Conservation (phyloP, 2,888 invertebrate genomes). For the Arctia plantaginis region DNA sequence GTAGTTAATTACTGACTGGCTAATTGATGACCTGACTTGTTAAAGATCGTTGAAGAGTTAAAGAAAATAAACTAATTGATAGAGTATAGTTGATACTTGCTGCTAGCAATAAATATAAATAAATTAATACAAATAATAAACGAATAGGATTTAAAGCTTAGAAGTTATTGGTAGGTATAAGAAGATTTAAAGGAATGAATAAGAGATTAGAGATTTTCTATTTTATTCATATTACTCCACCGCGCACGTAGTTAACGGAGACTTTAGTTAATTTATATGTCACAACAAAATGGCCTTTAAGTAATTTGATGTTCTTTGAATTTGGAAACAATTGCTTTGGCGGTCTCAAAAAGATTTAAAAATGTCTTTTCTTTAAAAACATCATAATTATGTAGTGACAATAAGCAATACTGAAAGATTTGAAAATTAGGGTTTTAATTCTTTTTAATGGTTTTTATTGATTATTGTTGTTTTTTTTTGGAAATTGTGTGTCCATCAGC, state of each 20-base stretch:
- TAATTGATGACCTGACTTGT: neutral
- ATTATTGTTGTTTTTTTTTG: no score
- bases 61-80: neutral
- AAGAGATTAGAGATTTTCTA: neutral
- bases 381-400: no score
- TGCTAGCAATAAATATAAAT: neutral
- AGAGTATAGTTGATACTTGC: neutral
- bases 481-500: no score
- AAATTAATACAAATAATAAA: no score
- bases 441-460: no score
- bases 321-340: no score
- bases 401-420: no score
- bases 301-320: neutral
- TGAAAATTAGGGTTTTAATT: no score
- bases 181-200: neutral
- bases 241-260: conserved; percentile 12
- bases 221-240: conserved; percentile 2
- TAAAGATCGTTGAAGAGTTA: neutral
- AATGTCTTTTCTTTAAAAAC: no score
- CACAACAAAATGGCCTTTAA: neutral
- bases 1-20: neutral
- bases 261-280: conserved; percentile 2
- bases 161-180: neutral
- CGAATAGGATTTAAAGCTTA: neutral
- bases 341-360: no score